Percentiles rank a stretch among this genome's conserved stretches.
These are phyloP conservation scores for Micrasema minimum DNA, from an alignment of 1,140 invertebrate genomes.

Conservation along the genomic window DNA sequence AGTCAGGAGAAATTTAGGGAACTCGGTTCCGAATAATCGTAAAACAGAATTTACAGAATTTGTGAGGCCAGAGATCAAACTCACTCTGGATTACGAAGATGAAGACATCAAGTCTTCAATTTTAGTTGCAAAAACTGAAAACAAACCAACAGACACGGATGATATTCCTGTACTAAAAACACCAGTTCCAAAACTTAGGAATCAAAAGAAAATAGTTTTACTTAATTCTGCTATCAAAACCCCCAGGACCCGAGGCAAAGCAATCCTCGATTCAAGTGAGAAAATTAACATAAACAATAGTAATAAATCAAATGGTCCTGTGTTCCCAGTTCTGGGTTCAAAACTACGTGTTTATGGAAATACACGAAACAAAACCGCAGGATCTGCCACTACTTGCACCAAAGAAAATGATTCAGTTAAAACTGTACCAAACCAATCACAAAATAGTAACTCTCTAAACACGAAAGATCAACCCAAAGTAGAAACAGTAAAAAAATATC, in stretches of 20 bases:
- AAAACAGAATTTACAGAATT: constrained; percentile 38
- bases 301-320: not conserved
- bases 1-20: constrained; percentile 24
- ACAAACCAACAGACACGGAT: not conserved
- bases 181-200: constrained; percentile 16
- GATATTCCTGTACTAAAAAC: constrained; percentile 5
- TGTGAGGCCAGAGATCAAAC: constrained; percentile 42
- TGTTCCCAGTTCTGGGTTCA: not conserved
- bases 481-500: constrained; percentile 29
- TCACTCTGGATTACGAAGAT: constrained; percentile 43
- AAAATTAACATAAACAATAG: not conserved
- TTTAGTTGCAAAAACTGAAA: constrained; percentile 1
- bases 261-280: not conserved
- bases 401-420: constrained; percentile 6
- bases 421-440: not conserved
- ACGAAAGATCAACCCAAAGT: not conserved
- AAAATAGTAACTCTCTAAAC: constrained; percentile 16
- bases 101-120: constrained; percentile 20
- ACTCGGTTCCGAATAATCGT: not conserved
- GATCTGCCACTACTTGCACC: not conserved
- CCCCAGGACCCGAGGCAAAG: constrained; percentile 11
- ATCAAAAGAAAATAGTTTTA: constrained; percentile 21
- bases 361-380: constrained; percentile 11
- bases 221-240: constrained; percentile 15
- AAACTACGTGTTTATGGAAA: constrained; percentile 30